phyloP scores from a whole-genome alignment of 1,140 invertebrate genomes.

The Amyelois transitella region DNA sequence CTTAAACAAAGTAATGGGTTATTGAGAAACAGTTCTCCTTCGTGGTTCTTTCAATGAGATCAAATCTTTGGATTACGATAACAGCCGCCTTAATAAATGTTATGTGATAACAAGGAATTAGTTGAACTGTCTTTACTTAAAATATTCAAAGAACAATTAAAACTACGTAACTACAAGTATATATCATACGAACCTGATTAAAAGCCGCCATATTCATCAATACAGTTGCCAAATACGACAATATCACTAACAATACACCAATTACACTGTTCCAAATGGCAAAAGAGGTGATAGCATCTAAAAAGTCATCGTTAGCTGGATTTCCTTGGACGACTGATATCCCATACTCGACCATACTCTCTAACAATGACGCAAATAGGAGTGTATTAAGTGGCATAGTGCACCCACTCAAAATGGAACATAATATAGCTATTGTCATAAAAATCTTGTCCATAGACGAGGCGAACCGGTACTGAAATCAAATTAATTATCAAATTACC shows the following conservation, averaged over 20 bases:
- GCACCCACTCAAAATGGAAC: slow-evolving; percentile 75
- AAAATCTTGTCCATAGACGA: slow-evolving; percentile 74
- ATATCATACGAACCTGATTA: slow-evolving; percentile 75
- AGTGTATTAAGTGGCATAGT: slow-evolving; percentile 78
- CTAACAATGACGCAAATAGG: slow-evolving; percentile 79
- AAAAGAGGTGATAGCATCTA: slow-evolving; percentile 67
- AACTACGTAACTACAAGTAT: neutral
- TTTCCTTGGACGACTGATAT: slow-evolving; percentile 15
- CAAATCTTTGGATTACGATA: no score
- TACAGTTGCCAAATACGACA: slow-evolving; percentile 77
- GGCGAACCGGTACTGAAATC: slow-evolving; percentile 76
- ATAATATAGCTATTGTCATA: slow-evolving; percentile 74
- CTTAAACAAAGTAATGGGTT: no score
- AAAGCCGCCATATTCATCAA: slow-evolving; percentile 79
- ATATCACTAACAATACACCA: slow-evolving; percentile 74
- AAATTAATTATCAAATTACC: neutral
- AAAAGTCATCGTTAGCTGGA: slow-evolving; percentile 31
- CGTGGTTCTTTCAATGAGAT: no score
- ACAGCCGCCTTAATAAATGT: no score
- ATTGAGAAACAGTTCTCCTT: no score
- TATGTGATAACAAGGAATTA: no score
- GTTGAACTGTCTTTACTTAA: no score
- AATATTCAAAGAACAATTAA: no score
- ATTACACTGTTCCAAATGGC: slow-evolving; percentile 75
- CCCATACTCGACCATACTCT: slow-evolving; percentile 49